Base-by-base conservation (phyloP, 1,140 invertebrate species). In the Lerema accius region DNA sequence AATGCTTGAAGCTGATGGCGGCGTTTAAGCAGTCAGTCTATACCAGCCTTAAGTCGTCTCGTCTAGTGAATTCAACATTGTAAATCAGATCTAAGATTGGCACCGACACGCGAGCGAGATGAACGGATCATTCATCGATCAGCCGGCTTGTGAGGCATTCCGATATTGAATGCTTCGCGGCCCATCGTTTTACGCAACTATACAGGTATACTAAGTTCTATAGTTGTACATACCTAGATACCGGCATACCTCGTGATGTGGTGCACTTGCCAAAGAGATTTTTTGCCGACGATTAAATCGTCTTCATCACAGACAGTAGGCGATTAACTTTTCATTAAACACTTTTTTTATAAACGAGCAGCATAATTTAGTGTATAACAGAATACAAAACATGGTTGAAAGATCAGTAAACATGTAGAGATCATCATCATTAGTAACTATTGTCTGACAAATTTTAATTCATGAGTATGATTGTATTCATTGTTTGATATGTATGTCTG, bases 81-180 rank as follows among this genome's bases (percentile, higher is more conserved):
- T 37, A 37, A 37, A 37, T 37, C 43, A 3, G n/a, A 15, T 32
- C 15, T 50, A 14, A 50, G 9, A 50, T 50, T 50, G 48, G 48
- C 48, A 50, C 28, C 1, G 13, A 16, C 15, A 9, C 15, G 15
- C n/a, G n/a, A n/a, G n/a, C n/a, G 28, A 50, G 48, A n/a, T 50
- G 14, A 50, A 50, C 48, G 28, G 28, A 50, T 50, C 48, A 50
- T 50, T 50, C 48, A 50, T 50, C 48, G 48, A 17, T 50, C 48
- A 17, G 32, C 28, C 35, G 4, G 28, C n/a, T 37, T 11, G 35
- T 3, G 35, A 26, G 45, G 48, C 48, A 50, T 50, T n/a, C 32
- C 48, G 46, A 28, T 13, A 49, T 49, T 10, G 7, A 13, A 49
- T 32, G 46, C 11, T 49, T 15, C 26, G 46, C 46, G 46, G n/a